Evolutionary conservation across 2,888 invertebrate species (phyloP).

Genomic region (Tipula confusa): DNA sequence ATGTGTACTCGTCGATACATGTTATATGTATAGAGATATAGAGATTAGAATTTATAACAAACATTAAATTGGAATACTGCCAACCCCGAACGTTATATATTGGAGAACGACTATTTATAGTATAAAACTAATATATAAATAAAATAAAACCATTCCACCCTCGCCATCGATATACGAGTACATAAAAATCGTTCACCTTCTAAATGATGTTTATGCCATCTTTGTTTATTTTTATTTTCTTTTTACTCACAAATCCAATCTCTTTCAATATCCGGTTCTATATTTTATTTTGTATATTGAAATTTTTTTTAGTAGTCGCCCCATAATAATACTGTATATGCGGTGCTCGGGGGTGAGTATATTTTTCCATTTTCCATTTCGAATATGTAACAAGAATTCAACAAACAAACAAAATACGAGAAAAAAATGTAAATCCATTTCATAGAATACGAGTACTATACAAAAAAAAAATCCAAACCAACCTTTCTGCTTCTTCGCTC

Average conservation of each 20-base stretch:
- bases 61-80: not conserved
- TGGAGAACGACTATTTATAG: not conserved
- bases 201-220: slow-evolving; percentile 12
- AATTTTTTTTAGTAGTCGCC: not conserved
- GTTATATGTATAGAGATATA: not conserved
- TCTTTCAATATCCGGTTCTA: slow-evolving; percentile 6
- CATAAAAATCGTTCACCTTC: not conserved
- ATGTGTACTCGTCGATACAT: not conserved
- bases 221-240: not conserved
- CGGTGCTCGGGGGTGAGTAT: not conserved
- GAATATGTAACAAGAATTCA: slow-evolving; percentile 9
- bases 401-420: not conserved
- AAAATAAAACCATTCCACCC: not conserved
- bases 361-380: slow-evolving; percentile 5
- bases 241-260: slow-evolving; percentile 20
- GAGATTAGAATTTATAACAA: not conserved
- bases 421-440: not conserved
- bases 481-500: not conserved
- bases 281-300: slow-evolving; percentile 3
- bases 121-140: not conserved
- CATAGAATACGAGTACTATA: too few species aligned
- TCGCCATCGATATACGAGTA: not conserved
- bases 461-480: not conserved
- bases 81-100: not conserved
- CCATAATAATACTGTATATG: not conserved